Evolutionary conservation across 2,888 invertebrate genomes (phyloP).

Genomic region (Erebia aethiops): DNA sequence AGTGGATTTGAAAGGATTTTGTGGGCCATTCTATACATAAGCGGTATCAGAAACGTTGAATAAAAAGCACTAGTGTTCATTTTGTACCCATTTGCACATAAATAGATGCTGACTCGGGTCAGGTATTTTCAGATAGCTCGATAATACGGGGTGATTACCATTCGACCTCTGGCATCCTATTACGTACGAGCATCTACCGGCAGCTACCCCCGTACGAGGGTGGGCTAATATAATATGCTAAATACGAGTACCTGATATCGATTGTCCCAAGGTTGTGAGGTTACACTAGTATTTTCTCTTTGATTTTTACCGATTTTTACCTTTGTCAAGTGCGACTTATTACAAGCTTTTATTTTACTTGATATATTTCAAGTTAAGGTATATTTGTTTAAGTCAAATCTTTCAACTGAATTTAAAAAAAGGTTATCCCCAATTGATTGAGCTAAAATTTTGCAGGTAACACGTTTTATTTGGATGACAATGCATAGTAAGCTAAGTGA

Average conservation of each 20-base stretch:
- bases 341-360: too few species aligned
- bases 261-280: conserved; percentile 11
- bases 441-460: too few species aligned
- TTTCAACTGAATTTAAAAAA: too few species aligned
- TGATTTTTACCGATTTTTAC: conserved; percentile 5
- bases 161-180: conserved; percentile 17
- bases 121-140: conserved; percentile 18
- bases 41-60: too few species aligned
- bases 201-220: conserved; percentile 7
- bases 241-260: conserved; percentile 12
- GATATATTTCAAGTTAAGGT: too few species aligned
- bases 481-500: too few species aligned
- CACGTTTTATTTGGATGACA: too few species aligned
- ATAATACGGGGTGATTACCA: conserved; percentile 19
- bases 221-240: conserved; percentile 16
- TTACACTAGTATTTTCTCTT: background rate
- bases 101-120: background rate
- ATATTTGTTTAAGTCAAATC: too few species aligned
- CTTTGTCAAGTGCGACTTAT: background rate
- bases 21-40: too few species aligned
- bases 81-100: conserved; percentile 4
- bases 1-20: too few species aligned
- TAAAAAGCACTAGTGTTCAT: background rate
- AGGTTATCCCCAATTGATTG: too few species aligned
- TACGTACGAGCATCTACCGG: conserved; percentile 1